These are phyloP conservation scores for Spondyliosoma cantharus DNA, from an alignment of 2,797 vertebrate genomes.

Conservation along the genomic window DNA sequence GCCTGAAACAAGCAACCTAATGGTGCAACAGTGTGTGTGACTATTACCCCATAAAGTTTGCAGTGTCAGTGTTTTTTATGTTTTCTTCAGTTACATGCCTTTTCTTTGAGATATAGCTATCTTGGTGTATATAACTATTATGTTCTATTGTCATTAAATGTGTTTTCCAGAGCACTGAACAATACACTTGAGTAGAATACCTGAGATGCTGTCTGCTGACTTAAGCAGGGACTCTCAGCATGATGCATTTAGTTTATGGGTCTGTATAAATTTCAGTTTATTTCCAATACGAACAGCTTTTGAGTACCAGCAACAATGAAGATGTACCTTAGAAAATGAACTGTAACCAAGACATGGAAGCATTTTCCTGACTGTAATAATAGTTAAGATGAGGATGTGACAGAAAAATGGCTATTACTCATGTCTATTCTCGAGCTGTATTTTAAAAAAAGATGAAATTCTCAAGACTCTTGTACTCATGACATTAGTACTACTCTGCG, in stretches of 20 bases:
- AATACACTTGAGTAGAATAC: conserved; percentile 14
- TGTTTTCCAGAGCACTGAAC: conserved; percentile 11
- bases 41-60: conserved; percentile 21
- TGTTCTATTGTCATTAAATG: conserved; percentile 24
- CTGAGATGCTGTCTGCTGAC: not conserved
- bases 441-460: conserved; percentile 47
- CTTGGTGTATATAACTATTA: conserved; percentile 7
- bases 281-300: conserved; percentile 4
- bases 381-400: not conserved
- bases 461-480: conserved; percentile 30
- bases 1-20: conserved; percentile 52
- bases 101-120: conserved; percentile 25
- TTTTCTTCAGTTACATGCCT: conserved; percentile 20
- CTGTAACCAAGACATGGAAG: not conserved
- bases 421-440: conserved; percentile 18
- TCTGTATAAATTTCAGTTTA: conserved; percentile 19
- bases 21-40: conserved; percentile 28
- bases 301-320: not conserved
- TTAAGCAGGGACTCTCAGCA: conserved; percentile 6
- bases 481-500: conserved; percentile 37
- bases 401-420: not conserved
- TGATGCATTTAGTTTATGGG: conserved; percentile 14
- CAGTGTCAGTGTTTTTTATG: conserved; percentile 27
- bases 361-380: not conserved
- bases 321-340: conserved; percentile 18